Evolutionary conservation across 2,113 vertebrate species (phyloP).

Genomic region (Dinomys branickii): DNA sequence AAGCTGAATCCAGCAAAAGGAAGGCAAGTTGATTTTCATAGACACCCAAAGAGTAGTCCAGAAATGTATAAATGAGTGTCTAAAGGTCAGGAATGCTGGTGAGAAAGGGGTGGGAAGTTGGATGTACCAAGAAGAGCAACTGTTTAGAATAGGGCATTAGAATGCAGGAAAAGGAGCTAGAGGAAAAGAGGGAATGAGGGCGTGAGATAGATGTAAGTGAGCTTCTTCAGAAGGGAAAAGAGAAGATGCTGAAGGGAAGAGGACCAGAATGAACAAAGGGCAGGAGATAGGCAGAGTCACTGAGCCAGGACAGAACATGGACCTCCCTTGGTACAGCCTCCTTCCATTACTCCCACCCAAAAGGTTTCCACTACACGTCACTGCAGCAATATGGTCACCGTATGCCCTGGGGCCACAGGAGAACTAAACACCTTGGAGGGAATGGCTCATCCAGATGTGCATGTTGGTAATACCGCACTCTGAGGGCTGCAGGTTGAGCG

Average conservation of each 20-base stretch:
- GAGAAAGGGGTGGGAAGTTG: background rate
- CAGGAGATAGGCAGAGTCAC: background rate
- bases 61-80: background rate
- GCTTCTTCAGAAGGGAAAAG: background rate
- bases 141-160: background rate
- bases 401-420: constrained; percentile 1
- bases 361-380: background rate
- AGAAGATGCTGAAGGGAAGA: background rate
- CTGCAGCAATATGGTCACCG: constrained; percentile 26
- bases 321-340: background rate
- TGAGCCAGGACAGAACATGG: background rate
- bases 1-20: background rate
- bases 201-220: too few relatives aligned
- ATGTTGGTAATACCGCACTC: background rate
- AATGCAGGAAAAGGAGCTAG: background rate
- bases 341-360: background rate
- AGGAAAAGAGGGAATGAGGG: background rate
- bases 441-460: constrained; percentile 27
- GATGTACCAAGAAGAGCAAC: background rate
- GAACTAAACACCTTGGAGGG: constrained; percentile 25
- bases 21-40: background rate
- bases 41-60: background rate
- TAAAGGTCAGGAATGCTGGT: background rate
- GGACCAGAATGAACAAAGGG: background rate
- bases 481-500: background rate